A percentile compares a stretch with the other conserved stretches of the same genome.
Evolutionary conservation across 2,888 invertebrate species (phyloP).

Genomic region (Leptopterna dolabrata): DNA sequence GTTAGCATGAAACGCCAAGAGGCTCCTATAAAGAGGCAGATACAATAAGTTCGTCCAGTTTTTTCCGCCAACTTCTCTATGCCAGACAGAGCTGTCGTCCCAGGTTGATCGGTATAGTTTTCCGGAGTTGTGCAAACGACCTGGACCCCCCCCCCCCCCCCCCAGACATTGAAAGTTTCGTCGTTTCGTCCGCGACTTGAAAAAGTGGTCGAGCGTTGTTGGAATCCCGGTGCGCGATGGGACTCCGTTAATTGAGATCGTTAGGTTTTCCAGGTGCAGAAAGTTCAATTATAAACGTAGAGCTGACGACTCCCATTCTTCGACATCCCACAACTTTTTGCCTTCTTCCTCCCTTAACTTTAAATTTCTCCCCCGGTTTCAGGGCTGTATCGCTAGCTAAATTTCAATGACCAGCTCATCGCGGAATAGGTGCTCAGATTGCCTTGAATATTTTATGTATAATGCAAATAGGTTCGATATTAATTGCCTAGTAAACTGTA

Average conservation of each 20-base stretch:
- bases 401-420: constrained; percentile 1
- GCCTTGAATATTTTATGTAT: neutral
- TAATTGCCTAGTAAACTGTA: neutral
- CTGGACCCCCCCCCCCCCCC: too few species aligned
- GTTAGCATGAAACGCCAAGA: too few species aligned
- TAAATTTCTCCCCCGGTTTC: neutral
- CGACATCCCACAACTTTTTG: neutral
- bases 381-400: neutral
- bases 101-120: neutral
- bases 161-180: neutral
- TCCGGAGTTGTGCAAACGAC: neutral
- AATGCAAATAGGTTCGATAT: neutral
- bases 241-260: constrained; percentile 40
- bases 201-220: neutral
- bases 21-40: too few species aligned
- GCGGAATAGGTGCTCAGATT: neutral
- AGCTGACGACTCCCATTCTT: constrained; percentile 28
- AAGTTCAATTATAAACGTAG: constrained; percentile 32
- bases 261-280: constrained; percentile 36
- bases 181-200: neutral
- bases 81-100: too few species aligned
- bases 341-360: neutral
- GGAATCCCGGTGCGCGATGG: constrained; percentile 25
- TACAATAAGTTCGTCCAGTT: too few species aligned
- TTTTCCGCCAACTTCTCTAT: too few species aligned